Conservation (phyloP, 1,140 invertebrate genomes). For the Elysia chlorotica region DNA sequence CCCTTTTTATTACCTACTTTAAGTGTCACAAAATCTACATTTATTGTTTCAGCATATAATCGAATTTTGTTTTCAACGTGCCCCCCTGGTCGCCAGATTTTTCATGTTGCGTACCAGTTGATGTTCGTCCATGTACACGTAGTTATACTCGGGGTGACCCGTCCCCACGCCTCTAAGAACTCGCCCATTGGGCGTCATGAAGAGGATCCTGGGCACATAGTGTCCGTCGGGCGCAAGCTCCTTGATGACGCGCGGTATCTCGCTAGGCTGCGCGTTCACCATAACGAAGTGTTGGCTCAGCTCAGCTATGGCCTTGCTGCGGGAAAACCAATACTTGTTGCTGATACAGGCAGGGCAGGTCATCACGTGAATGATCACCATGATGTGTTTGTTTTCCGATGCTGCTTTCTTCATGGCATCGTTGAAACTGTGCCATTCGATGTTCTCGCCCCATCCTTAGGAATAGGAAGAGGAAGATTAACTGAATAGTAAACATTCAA, state of each 20-base stretch:
- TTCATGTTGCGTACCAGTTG: too few species aligned
- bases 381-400: background rate
- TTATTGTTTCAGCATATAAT: too few species aligned
- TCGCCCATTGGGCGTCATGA: background rate
- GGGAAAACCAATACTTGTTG: background rate
- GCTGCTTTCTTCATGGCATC: background rate
- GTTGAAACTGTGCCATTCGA: background rate
- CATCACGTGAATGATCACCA: background rate
- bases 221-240: background rate
- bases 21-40: too few species aligned
- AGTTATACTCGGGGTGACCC: too few species aligned
- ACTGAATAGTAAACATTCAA: too few species aligned
- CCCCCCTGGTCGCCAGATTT: too few species aligned
- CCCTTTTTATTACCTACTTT: too few species aligned
- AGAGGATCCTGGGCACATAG: background rate
- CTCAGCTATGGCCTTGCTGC: background rate
- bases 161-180: background rate
- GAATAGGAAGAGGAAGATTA: too few species aligned
- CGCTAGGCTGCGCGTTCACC: background rate
- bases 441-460: constrained; percentile 5
- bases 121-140: too few species aligned
- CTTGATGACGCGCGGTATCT: background rate
- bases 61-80: too few species aligned
- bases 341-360: background rate
- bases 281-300: background rate